Conservation (phyloP, 2,888 invertebrate genomes). For the Sphinx pinastri region DNA sequence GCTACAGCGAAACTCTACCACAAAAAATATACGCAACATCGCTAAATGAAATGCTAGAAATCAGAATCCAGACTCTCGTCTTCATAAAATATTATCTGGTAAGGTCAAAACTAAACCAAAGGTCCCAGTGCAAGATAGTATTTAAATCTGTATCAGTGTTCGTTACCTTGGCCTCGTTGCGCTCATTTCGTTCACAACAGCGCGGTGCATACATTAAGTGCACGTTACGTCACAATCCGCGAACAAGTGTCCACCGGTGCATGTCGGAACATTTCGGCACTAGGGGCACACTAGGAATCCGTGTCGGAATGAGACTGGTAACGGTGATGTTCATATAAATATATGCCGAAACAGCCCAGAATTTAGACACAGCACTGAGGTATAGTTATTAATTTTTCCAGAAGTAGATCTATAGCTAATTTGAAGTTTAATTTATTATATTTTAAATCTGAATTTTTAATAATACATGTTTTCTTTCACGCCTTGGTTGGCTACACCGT, state of each 20-base stretch:
- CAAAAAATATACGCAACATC: no score
- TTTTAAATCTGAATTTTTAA: no score
- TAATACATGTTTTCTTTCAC: background rate
- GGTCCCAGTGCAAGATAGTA: conserved; percentile 23
- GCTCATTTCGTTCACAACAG: conserved; percentile 5
- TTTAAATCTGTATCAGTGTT: conserved; percentile 1
- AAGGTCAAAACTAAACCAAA: background rate
- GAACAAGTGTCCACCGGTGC: conserved; percentile 2
- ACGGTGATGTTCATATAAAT: background rate
- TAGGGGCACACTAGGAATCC: background rate
- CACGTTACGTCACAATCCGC: conserved; percentile 7
- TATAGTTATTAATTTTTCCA: no score
- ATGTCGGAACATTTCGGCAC: background rate
- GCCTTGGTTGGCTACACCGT: background rate
- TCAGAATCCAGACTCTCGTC: no score
- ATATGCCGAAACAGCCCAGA: no score
- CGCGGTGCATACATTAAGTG: conserved; percentile 14
- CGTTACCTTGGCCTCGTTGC: conserved; percentile 18
- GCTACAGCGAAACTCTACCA: no score
- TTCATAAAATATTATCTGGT: background rate
- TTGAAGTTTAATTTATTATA: no score
- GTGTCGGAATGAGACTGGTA: background rate
- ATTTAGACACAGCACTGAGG: no score
- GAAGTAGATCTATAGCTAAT: no score
- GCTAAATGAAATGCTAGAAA: no score